Evolutionary conservation across 1,140 invertebrate species (phyloP).

Genomic region (Pseudoatta argentina): DNA sequence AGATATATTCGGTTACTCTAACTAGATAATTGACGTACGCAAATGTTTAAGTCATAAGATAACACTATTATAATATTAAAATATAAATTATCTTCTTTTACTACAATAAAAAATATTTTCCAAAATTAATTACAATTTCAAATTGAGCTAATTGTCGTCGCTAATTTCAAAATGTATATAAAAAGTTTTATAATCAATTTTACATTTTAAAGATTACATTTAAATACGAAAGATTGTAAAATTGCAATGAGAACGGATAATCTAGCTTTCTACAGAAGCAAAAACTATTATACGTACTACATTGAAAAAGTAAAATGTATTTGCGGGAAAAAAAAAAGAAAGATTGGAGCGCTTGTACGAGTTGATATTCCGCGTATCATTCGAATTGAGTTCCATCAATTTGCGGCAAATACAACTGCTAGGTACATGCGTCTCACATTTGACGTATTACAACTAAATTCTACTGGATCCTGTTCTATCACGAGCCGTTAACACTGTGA

Average conservation of each 20-base stretch:
- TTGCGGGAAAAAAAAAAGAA: neutral
- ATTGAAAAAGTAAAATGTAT: neutral
- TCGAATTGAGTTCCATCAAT: conserved; percentile 62
- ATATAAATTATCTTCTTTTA: neutral
- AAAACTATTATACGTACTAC: neutral
- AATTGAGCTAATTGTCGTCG: neutral
- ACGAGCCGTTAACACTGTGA: conserved; percentile 49
- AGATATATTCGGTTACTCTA: neutral
- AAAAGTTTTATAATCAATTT: neutral
- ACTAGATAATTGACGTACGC: neutral
- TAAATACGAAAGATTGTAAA: neutral
- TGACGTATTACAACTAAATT: conserved; percentile 54
- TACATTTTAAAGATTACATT: neutral
- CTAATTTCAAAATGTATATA: neutral
- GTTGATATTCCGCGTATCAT: neutral
- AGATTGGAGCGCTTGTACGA: neutral
- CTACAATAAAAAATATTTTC: neutral
- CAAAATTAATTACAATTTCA: neutral
- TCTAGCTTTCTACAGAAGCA: neutral
- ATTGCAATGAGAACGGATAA: neutral
- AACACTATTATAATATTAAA: neutral
- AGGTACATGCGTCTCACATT: conserved; percentile 39
- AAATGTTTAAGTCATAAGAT: conserved; percentile 37
- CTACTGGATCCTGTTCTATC: conserved; percentile 44
- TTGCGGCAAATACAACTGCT: conserved; percentile 34